Evolutionary conservation across 2,888 invertebrate species (phyloP), one percentile per base, ranked within the genome.

Genomic region (Eumerus sabulonum): DNA sequence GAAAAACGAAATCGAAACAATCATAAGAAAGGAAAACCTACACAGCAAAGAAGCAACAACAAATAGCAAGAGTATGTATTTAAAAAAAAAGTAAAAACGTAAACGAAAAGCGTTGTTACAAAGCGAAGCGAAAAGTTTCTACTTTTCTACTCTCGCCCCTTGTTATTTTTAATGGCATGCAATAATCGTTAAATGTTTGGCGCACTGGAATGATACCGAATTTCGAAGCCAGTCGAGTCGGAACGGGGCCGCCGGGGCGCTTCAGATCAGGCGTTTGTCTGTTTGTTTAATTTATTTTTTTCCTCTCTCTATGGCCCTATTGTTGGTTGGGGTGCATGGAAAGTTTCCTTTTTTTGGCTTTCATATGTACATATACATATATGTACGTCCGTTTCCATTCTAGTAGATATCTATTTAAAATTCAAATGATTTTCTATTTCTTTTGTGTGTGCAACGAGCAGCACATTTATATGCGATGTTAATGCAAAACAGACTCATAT

Each of bases 171-270:
- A 87, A 87, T 87, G 86, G 85, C 47, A 83, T 81, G 84, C 86
- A 87, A 87, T 87, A 87, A 87, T 86, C 88, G 87, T 87, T 87
- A 87, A 87, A 87, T 87, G 86, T 87, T 79, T 79, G 79, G 79
- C 79, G 79, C 79, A 79, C 74, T 79, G 74, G 68, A 74, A 79
- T 74, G 74, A 74, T 74, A 74, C 79, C 53, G 74, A 74, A 64
- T 64, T 74, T 74, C 64, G 50, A 45, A 63, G 74, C 53, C 68
- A 47, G 79, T 74, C 74, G 79, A 79, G 74, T 74, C 74, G 74
- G 36, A 64, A 74, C 70, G 40, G 70, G 53, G 68, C 63, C 27
- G 13, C n/a, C 4, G 19, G 27, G 9, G 50, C 17, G 9, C 18
- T 47, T 7, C 27, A 14, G 44, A 14, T 44, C 27, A 27, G 27